Percentiles rank a stretch among this genome's conserved stretches.
Conservation (phyloP, 1,140 invertebrate genomes). For the roundworm (Caenorhabditis elegans) region DNA sequence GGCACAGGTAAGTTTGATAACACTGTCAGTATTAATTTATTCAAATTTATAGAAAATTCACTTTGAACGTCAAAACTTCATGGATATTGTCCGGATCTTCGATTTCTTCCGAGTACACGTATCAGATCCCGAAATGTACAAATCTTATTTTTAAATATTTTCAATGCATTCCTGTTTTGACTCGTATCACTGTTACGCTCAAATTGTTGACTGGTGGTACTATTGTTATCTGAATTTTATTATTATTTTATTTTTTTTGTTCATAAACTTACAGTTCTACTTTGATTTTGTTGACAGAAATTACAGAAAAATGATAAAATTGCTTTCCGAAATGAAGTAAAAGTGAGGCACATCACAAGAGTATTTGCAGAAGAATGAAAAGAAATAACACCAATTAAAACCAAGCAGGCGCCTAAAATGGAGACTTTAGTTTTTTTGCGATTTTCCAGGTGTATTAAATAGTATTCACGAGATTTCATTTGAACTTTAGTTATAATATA, state of each 20-base stretch:
- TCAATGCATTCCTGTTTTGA: neutral
- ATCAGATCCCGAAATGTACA: constrained; percentile 5
- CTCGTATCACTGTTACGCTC: neutral
- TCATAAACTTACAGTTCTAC: neutral
- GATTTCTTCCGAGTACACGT: constrained; percentile 14
- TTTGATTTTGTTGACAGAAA: neutral
- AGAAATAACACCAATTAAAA: neutral
- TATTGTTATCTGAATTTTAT: constrained; percentile 3
- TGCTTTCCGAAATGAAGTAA: neutral
- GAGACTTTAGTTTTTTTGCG: too few relatives aligned
- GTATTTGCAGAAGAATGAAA: constrained; percentile 1
- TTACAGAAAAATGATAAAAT: neutral
- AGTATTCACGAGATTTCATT: too few relatives aligned
- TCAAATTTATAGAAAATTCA: neutral
- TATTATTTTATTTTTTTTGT: neutral
- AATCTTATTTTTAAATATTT: neutral
- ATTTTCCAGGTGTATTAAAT: too few relatives aligned
- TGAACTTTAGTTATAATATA: too few relatives aligned
- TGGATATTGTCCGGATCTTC: neutral
- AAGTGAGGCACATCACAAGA: neutral
- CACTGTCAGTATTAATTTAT: too few relatives aligned
- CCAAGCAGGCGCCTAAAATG: neutral
- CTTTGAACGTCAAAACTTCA: neutral
- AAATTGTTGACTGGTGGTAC: neutral
- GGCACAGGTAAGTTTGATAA: neutral